Base-by-base conservation (phyloP, 2,888 invertebrate species). In the Cosmia pyralina region DNA sequence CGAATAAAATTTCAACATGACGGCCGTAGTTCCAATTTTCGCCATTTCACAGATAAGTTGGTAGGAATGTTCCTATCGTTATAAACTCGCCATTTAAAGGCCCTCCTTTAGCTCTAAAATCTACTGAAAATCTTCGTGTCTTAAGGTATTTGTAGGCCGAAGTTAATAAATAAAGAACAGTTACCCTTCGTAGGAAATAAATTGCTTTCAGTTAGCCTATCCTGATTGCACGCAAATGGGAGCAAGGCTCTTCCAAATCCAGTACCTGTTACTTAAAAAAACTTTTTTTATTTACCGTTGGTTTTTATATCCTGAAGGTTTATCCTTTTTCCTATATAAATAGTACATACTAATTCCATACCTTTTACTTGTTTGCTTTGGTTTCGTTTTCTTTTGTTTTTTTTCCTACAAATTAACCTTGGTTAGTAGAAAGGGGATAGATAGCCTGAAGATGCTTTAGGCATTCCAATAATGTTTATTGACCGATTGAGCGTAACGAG, bases 191-290 rank as follows among this genome's bases (percentile, higher is more conserved):
- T 55, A 71, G 41, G 11, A 59, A 82, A 69, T 66, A 75, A 63
- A 79, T 72, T 59, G 55, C 28, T 82, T 79, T 79, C 59, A 78
- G 60, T 66, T 66, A 79, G 58, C 50, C 58, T 50, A 53, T 38
- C n/a, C 62, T 72, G 68, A 82, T 82, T 69, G 48, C 63, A 59
- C n/a, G 57, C 60, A 69, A 78, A 82, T 34, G 19, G 46, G 55
- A 11, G 13, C 46, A 50, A 72, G 65, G 64, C 13, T 41, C 38
- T 59, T 28, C 55, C 34, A 72, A 82, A 82, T 82, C 66, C 78
- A 10, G 52, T 53, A 68, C 38, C 22, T 53, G 13, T 6, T 41
- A 8, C 7, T 41, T 41, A 8, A 58, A 19, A n/a, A 80, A 67
- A 65, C 44, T 63, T 55, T 28, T 53, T 69, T 55, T 75, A 55